These are phyloP conservation scores for Centropyge bicolor DNA, from an alignment of 2,797 vertebrate genomes.

Conservation along the genomic window DNA sequence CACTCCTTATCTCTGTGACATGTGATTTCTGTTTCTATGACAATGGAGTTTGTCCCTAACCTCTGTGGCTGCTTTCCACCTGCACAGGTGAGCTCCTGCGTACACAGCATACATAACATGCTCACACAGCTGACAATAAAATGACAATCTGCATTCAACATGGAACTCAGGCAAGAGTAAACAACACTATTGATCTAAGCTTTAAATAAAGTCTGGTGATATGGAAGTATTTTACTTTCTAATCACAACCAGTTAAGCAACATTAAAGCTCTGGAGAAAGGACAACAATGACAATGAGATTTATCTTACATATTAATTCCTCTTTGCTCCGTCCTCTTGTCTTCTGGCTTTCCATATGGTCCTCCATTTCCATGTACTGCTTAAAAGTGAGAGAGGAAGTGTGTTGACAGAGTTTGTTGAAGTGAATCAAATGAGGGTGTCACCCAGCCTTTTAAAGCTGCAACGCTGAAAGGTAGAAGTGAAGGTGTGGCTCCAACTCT, in stretches of 20 bases:
- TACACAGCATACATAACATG: not conserved
- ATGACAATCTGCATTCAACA: not conserved
- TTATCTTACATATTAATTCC: conserved; percentile 85
- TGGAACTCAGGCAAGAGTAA: not conserved
- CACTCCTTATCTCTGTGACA: conserved; percentile 47
- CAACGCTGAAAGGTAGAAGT: not conserved
- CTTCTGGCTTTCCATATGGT: conserved; percentile 73
- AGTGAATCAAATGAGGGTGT: conserved; percentile 41
- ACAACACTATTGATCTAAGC: conserved; percentile 23
- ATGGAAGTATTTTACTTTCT: not conserved
- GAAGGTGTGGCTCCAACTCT: conserved; percentile 57
- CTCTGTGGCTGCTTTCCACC: conserved; percentile 20
- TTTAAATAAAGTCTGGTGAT: not conserved
- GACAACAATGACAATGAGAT: not conserved
- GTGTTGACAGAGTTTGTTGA: conserved; percentile 19
- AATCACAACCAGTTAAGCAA: not conserved
- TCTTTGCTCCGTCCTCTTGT: conserved; percentile 77
- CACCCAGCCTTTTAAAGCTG: conserved; percentile 72
- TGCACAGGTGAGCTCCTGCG: conserved; percentile 26
- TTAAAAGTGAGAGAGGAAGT: conserved; percentile 22
- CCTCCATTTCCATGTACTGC: conserved; percentile 78
- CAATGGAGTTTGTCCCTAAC: conserved; percentile 25
- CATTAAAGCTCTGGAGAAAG: not conserved
- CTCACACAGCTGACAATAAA: not conserved
- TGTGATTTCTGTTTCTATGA: conserved; percentile 70